Evolutionary conservation across 2,113 vertebrate genomes (phyloP), one percentile per base, ranked within the genome.

Genomic region (Ictalurus punctatus): DNA sequence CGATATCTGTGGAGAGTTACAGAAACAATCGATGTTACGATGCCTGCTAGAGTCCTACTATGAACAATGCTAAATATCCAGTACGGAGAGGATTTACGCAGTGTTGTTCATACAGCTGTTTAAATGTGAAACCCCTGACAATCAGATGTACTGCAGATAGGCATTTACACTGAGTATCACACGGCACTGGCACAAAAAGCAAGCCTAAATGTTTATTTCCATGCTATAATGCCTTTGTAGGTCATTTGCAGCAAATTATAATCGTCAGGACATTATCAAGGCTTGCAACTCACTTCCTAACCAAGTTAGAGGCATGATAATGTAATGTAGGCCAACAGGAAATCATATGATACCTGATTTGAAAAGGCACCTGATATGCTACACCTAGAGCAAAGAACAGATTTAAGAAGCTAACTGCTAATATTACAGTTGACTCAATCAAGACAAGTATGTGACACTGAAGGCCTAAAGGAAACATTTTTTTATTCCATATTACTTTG

Each of bases 1-100:
- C 97, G 86, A 99, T 98, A 92, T 99, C 98, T 99, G 83, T 10
- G 89, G 81, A 40, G 7, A 76, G 91, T 44, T 83, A 25, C 9
- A 69, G 17, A 59, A 82, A 44, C 37, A 65, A 34, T 84, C 58
- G 25, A 17, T 37, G 52, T 88, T 59, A 84, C 9, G 19, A 12
- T 52, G 44, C 7, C 40, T 59, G 85, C 6, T 69, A 52, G 17
- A 10, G 19, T 87, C 48, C 86, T 48, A 90, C 30, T 10, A 58
- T 61, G 27, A 84, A 40, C 48, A 13, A 40, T 40, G 30, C 6
- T 1, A 78, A 69, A 54, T 48, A 79, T 79, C 44, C 44, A 79
- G 76, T 78, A 48, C 10, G 13, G 73, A 44, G 30, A 30, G 16
- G 17, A 73, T 73, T 7, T 73, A 17, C 40, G 30, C 30, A 73